A percentile compares a stretch with the other conserved stretches of the same genome.
Evolutionary conservation across 2,888 invertebrate species (phyloP).

Genomic region (Caenorhabditis sp.): DNA sequence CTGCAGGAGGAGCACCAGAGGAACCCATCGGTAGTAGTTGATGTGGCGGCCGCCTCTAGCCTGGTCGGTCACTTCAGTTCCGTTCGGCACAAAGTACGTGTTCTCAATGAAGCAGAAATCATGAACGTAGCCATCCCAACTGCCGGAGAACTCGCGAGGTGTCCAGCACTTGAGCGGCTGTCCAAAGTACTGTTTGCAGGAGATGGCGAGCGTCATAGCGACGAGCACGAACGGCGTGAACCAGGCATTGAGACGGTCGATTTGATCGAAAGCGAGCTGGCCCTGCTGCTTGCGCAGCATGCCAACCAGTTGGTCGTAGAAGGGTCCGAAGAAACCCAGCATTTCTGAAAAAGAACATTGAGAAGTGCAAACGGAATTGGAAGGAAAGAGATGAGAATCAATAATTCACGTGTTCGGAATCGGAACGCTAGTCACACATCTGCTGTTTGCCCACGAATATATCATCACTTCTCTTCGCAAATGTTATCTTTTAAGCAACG

Average conservation of each 20-base stretch:
- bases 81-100: constrained; percentile 56
- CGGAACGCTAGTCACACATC: no score
- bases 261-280: constrained; percentile 49
- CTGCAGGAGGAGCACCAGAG: constrained; percentile 44
- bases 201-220: constrained; percentile 47
- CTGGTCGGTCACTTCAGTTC: constrained; percentile 44
- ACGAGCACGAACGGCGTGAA: constrained; percentile 48
- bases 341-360: constrained; percentile 14
- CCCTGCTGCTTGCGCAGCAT: constrained; percentile 52
- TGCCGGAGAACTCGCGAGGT: constrained; percentile 51
- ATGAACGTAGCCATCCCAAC: constrained; percentile 57
- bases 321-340: constrained; percentile 53
- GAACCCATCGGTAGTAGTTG: constrained; percentile 58
- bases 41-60: constrained; percentile 47
- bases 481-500: background rate
- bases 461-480: background rate
- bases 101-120: constrained; percentile 57
- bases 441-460: constrained; percentile 1
- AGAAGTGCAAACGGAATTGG: background rate
- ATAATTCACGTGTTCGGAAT: background rate
- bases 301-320: constrained; percentile 41
- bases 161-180: constrained; percentile 57
- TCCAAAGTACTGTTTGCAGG: constrained; percentile 54
- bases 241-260: constrained; percentile 53
- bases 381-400: background rate